Base-by-base conservation (phyloP, 2,888 invertebrate genomes). In the Eubasilissa splendida region DNA sequence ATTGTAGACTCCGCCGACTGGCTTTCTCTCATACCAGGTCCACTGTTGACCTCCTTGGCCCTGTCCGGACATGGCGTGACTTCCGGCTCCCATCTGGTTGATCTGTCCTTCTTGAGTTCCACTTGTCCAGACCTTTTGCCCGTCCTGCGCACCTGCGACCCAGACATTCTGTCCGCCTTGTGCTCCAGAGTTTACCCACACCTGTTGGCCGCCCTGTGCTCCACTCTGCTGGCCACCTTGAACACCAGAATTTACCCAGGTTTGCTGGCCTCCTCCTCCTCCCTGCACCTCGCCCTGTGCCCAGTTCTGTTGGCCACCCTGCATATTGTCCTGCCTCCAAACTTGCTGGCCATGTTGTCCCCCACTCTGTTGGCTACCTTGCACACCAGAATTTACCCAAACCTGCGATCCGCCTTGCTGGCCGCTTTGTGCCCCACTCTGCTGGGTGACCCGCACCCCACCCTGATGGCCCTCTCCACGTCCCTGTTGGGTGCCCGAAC, bases 1-100 rank as follows among this genome's bases (percentile, higher is more conserved):
- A 42, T 84, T 83, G 63, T 70, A 78, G 7, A 87, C 87, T 59
- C 86, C 87, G 65, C 85, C 84, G 31, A 68, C 59, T 14, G 76
- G 80, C 11, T 52, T 78, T 4, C 14, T 60, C 12, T 70, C 63
- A 52, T 60, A 22, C 79, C 81, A 76, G 42, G 56, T 71, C 71
- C 53, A 71, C n/a, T 79, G 77, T n/a, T 33, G 50, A 14, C 76
- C 60, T 10, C 70, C 80, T n/a, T 73, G 54, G 52, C 54, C 11
- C 75, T 52, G 63, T 11, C 42, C 53, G 10, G 53, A 22, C 42
- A 2, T n/a, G 58, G 54, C 60, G 42, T 60, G 33, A 56, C 58
- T 50, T 9, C 77, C 77, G 5, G 66, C 76, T 5, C 77, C 77
- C 11, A 42, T 53, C 33, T 74, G 74, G 3, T 60, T 52, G 42